phyloP scores from a whole-genome alignment of 2,888 invertebrate species.

The Rutpela maculata region DNA sequence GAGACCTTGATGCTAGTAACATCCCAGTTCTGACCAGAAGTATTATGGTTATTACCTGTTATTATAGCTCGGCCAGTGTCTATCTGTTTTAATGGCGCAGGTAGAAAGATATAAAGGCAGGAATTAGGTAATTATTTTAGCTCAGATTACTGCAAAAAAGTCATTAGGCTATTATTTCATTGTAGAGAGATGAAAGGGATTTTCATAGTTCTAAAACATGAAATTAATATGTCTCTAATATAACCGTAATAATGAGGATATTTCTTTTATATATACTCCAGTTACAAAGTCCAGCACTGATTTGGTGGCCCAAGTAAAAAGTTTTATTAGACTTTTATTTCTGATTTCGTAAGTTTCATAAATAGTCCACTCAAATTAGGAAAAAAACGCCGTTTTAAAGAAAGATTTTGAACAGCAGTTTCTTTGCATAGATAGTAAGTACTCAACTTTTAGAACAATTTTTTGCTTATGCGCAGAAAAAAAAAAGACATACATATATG shows the following conservation, averaged over 20 bases:
- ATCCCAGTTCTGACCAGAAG: constrained; percentile 27
- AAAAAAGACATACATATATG: too few species aligned
- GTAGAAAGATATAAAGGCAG: not conserved
- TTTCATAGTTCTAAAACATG: not conserved
- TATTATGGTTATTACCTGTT: constrained; percentile 14
- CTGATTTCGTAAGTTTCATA: too few species aligned
- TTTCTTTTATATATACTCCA: too few species aligned
- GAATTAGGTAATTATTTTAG: not conserved
- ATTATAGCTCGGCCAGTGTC: constrained; percentile 4
- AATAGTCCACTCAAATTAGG: too few species aligned
- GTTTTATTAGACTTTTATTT: too few species aligned
- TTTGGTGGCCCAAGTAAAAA: too few species aligned
- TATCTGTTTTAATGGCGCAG: not conserved
- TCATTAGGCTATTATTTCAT: not conserved
- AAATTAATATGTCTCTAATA: not conserved
- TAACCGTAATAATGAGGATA: not conserved
- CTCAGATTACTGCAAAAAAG: not conserved
- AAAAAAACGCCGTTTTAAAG: too few species aligned
- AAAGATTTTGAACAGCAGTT: too few species aligned
- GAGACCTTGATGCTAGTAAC: not conserved
- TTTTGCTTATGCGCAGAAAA: too few species aligned
- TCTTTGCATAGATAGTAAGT: too few species aligned
- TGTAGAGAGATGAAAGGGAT: not conserved
- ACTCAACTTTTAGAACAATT: too few species aligned
- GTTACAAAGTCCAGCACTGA: too few species aligned